Evolutionary conservation across 2,113 vertebrate species (phyloP), one percentile per base, ranked within the genome.

Genomic region (Deroptyus accipitrinus): DNA sequence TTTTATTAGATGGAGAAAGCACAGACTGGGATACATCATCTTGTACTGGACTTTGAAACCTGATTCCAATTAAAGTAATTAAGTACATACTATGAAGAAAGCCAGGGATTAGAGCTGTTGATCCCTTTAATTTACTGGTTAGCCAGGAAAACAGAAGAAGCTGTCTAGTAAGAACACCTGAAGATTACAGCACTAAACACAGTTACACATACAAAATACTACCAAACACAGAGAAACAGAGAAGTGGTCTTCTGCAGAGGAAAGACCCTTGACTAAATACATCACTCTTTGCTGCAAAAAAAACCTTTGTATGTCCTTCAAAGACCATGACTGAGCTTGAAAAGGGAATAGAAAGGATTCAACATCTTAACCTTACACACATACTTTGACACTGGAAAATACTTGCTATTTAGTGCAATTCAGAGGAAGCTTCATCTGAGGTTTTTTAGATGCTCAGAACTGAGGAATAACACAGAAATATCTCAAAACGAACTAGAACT

Each of bases 11-110:
- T 37, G 25, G 14, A 80, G 28, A 82, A 81, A 82, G 57, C n/a
- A 75, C 11, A 42, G 63, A 67, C 41, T 46, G 59, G 63, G 55
- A 75, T 93, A 95, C 37, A 37, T 59, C 61, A 24, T 54, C 19
- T 9, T 31, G 51, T 49, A 81, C 10, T 17, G 72, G 83, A 95
- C 91, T 94, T 88, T 85, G 87, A 88, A 97, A 93, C 23, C n/a
- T 80, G 30, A 92, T 93, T 96, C 67, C 52, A 88, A 9, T 24
- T 9, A 77, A 84, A 86, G 62, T 66, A 94, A 85, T 70, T 27
- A 73, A 81, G 19, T 7, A 48, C 20, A 52, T 31, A 30, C 35
- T 25, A 72, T 25, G 31, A 79, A 76, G 42, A 64, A 69, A 78
- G 33, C 4, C 4, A 44, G 16, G 16, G 31, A 78, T 76, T 68